Conservation (phyloP, 2,888 invertebrate genomes). For the Diarsia rubi region DNA sequence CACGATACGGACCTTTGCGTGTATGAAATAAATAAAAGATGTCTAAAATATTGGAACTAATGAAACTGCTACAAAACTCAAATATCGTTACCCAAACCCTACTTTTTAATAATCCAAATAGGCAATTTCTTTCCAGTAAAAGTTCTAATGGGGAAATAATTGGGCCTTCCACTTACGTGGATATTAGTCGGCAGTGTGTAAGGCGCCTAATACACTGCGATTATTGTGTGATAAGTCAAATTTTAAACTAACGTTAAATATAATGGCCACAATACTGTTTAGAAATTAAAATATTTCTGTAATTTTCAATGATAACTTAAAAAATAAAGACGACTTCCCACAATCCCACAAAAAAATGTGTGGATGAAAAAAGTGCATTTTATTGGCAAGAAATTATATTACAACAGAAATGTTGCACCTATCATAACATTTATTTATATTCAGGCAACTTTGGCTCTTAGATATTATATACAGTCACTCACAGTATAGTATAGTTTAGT, state of each 20-base stretch:
- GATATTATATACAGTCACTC: too few relatives aligned
- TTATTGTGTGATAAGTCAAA: slow-evolving; percentile 69
- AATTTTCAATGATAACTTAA: background rate
- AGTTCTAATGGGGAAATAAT: slow-evolving; percentile 84
- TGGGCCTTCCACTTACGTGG: slow-evolving; percentile 76
- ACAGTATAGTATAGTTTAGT: too few relatives aligned
- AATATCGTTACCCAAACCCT: slow-evolving; percentile 47
- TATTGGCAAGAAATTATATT: background rate
- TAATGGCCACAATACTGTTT: slow-evolving; percentile 20
- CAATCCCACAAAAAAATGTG: background rate
- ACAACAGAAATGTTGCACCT: background rate
- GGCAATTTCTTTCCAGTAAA: slow-evolving; percentile 74
- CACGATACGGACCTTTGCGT: background rate
- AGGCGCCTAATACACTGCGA: slow-evolving; percentile 69
- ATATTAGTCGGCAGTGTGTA: slow-evolving; percentile 70
- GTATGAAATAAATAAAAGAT: background rate
- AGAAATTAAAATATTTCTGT: background rate
- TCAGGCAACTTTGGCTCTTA: too few relatives aligned
- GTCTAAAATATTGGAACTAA: slow-evolving; percentile 25
- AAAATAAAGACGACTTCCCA: slow-evolving; percentile 13
- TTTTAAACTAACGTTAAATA: slow-evolving; percentile 62
- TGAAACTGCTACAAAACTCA: slow-evolving; percentile 38
- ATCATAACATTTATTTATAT: too few relatives aligned
- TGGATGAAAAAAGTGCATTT: background rate
- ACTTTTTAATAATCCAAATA: slow-evolving; percentile 78